Percentiles rank a stretch among this genome's conserved stretches.
These are phyloP conservation scores for Arenaria interpres DNA, from an alignment of 2,113 vertebrate species.

Conservation along the genomic window DNA sequence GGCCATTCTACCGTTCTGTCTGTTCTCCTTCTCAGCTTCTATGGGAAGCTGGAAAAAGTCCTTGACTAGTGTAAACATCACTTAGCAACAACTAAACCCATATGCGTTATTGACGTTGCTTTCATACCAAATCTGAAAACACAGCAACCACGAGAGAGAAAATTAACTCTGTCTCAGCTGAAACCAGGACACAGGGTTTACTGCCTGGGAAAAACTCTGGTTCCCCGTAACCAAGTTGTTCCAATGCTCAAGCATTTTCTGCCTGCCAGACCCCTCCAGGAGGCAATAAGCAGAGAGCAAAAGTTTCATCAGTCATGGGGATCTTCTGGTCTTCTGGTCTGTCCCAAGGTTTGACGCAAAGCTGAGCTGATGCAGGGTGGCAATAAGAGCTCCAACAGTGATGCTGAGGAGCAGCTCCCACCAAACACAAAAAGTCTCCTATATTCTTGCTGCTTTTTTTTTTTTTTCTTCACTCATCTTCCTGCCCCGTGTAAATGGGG, in stretches of 20 bases:
- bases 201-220: background rate
- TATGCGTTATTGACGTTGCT: background rate
- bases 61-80: background rate
- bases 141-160: background rate
- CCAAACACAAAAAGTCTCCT: background rate
- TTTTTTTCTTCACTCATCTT: background rate
- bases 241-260: background rate
- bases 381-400: background rate
- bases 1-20: background rate
- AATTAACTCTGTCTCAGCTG: background rate
- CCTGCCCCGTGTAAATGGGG: background rate
- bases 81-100: background rate
- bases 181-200: background rate
- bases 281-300: background rate
- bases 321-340: background rate
- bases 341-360: background rate
- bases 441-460: background rate
- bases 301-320: background rate
- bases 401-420: background rate
- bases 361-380: background rate
- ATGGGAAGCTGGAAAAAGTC: background rate
- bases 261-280: background rate
- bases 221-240: background rate
- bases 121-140: background rate
- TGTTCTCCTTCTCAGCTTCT: background rate